These are phyloP conservation scores for Tetrao urogallus DNA, from an alignment of 2,113 vertebrate genomes.

Conservation along the genomic window DNA sequence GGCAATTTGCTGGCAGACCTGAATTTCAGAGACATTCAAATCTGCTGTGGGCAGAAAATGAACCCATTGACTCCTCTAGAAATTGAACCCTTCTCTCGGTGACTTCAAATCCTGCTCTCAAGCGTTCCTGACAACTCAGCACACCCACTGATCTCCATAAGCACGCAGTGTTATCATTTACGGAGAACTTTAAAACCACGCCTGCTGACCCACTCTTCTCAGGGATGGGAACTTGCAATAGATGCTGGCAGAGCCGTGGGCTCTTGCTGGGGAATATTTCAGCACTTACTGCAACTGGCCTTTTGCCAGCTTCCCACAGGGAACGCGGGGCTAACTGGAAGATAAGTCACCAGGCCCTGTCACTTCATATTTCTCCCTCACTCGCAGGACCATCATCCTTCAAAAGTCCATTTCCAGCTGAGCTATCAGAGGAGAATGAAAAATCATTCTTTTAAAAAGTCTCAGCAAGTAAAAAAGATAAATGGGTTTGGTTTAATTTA, in stretches of 20 bases:
- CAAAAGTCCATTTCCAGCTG: constrained; percentile 63
- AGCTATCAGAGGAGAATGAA: constrained; percentile 57
- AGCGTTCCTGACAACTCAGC: neutral
- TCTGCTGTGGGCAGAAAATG: neutral
- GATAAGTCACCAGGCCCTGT: constrained; percentile 31
- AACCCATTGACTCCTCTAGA: neutral
- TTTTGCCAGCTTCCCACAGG: constrained; percentile 31
- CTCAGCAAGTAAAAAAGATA: constrained; percentile 21
- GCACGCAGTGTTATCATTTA: rapidly evolving
- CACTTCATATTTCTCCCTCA: constrained; percentile 51
- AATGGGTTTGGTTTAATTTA: constrained; percentile 15
- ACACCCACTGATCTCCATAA: neutral
- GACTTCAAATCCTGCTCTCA: neutral
- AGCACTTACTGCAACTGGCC: neutral
- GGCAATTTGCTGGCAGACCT: neutral
- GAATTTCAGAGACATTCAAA: rapidly evolving
- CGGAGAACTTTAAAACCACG: neutral
- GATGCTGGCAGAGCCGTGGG: rapidly evolving
- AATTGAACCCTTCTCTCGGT: neutral
- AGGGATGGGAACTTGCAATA: neutral
- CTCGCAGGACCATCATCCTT: constrained; percentile 42
- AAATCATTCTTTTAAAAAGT: constrained; percentile 27
- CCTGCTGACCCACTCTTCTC: neutral
- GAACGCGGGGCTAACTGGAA: neutral
- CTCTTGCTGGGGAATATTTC: neutral